A percentile compares a stretch with the other conserved stretches of the same genome.
Conservation (phyloP, 2,888 invertebrate species). For the Euzophera pinguis region DNA sequence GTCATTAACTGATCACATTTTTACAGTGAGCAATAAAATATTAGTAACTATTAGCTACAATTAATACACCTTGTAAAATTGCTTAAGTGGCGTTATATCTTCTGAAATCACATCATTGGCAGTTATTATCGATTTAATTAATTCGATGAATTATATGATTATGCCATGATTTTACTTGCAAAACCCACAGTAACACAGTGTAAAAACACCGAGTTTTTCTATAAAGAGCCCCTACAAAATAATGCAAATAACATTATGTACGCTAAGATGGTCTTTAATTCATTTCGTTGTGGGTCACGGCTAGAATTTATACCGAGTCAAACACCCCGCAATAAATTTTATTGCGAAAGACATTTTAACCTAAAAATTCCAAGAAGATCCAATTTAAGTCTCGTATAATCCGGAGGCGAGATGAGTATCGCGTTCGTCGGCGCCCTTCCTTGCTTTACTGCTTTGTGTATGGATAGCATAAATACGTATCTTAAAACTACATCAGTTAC, state of each 20-base stretch:
- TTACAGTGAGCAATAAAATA: no score
- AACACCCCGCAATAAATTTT: conserved; percentile 67
- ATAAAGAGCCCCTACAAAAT: conserved; percentile 33
- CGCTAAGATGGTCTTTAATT: conserved; percentile 57
- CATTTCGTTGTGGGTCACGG: conserved; percentile 58
- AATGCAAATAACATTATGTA: conserved; percentile 51
- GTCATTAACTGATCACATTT: no score
- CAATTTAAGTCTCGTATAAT: conserved; percentile 69
- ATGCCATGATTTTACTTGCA: no score
- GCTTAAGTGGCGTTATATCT: no score
- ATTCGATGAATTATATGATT: no score
- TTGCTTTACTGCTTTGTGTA: conserved; percentile 17
- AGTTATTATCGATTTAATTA: no score
- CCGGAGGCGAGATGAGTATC: conserved; percentile 61
- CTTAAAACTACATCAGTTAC: conserved; percentile 27
- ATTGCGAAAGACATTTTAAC: conserved; percentile 62
- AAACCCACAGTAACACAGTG: no score
- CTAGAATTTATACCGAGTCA: conserved; percentile 60
- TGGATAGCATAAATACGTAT: conserved; percentile 23
- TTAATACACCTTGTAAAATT: no score
- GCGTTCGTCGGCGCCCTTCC: conserved; percentile 25
- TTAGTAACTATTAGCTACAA: no score
- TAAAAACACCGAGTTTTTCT: conserved; percentile 8
- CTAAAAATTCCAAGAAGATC: conserved; percentile 69
- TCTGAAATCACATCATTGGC: no score